A percentile compares a stretch with the other conserved stretches of the same genome.
Evolutionary conservation across 2,113 vertebrate genomes (phyloP).

Genomic region (Grammomys dolichurus): DNA sequence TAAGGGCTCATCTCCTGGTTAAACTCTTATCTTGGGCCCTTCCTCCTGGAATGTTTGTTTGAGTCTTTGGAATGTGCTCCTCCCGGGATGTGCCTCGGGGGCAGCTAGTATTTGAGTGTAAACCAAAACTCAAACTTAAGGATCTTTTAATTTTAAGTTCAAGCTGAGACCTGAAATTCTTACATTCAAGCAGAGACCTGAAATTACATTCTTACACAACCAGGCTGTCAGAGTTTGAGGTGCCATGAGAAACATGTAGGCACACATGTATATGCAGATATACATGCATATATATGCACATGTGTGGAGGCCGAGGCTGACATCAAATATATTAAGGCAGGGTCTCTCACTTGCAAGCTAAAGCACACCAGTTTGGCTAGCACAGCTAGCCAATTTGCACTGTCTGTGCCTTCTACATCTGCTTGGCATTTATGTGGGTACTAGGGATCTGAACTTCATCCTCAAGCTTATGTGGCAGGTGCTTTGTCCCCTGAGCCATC

Average conservation of each 20-base stretch:
- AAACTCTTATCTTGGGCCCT: too few species aligned
- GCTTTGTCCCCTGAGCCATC: not conserved
- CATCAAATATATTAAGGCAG: not conserved
- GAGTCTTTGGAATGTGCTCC: too few species aligned
- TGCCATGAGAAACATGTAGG: not conserved
- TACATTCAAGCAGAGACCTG: too few species aligned
- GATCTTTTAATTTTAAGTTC: too few species aligned
- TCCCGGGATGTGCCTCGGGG: too few species aligned
- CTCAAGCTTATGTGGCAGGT: not conserved
- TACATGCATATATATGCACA: not conserved
- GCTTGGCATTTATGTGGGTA: not conserved
- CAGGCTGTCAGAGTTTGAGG: not conserved
- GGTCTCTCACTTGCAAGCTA: not conserved
- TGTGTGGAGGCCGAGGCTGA: not conserved
- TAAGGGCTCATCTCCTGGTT: too few species aligned
- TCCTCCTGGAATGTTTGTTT: too few species aligned
- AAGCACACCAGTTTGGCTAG: not conserved
- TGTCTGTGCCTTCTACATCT: not conserved
- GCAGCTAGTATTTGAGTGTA: too few species aligned
- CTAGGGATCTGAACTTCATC: not conserved
- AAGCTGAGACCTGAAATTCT: too few species aligned
- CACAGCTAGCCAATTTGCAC: not conserved
- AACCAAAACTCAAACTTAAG: too few species aligned
- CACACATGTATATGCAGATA: not conserved
- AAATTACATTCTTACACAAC: too few species aligned